Conservation (phyloP, 2,888 invertebrate species). For the Eugnorisma glareosa region DNA sequence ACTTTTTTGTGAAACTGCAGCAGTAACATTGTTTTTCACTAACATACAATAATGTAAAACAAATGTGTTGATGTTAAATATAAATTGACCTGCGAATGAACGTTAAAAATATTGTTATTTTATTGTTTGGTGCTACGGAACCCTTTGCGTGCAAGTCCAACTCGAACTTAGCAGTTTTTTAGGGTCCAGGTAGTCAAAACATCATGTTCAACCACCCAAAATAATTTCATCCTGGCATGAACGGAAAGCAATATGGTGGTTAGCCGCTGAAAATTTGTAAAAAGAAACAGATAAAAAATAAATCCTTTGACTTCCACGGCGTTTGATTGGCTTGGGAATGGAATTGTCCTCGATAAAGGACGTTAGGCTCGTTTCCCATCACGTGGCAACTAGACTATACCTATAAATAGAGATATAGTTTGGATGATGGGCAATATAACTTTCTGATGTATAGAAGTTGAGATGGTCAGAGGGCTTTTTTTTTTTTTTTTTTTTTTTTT, state of each 20-base stretch:
- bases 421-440: background rate
- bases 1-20: background rate
- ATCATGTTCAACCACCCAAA: conserved; percentile 21
- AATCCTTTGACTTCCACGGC: conserved; percentile 55
- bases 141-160: background rate
- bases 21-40: background rate
- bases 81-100: background rate
- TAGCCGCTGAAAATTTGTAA: conserved; percentile 46
- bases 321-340: conserved; percentile 56
- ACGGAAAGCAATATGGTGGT: conserved; percentile 49
- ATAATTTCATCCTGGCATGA: conserved; percentile 29
- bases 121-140: background rate
- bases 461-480: background rate
- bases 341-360: conserved; percentile 56
- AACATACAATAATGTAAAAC: background rate
- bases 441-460: background rate
- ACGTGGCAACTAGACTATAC: conserved; percentile 12
- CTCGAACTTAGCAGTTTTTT: background rate
- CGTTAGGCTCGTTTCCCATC: conserved; percentile 18
- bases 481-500: too few relatives aligned
- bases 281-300: conserved; percentile 44
- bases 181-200: conserved; percentile 7
- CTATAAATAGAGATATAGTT: background rate
- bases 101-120: background rate
- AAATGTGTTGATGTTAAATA: background rate